Conservation (phyloP, 2,113 vertebrate species). For the Eulemur rufifrons region DNA sequence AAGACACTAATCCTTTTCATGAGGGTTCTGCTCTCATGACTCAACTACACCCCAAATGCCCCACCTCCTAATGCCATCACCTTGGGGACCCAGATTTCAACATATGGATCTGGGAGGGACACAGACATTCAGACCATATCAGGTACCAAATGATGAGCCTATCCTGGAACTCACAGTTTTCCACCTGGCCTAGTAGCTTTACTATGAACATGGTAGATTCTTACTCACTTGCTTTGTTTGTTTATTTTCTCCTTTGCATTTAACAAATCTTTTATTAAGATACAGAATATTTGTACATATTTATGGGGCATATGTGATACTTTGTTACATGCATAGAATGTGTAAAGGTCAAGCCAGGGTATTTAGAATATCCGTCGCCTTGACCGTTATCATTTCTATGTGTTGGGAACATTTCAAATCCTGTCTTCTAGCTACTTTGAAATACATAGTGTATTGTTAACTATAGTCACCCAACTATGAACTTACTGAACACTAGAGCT, state of each 20-base stretch:
- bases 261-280: background rate
- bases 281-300: background rate
- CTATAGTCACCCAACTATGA: too few species aligned
- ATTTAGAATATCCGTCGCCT: too few species aligned
- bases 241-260: background rate
- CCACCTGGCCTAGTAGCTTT: background rate
- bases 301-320: background rate
- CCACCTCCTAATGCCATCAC: background rate
- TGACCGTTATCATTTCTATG: too few species aligned
- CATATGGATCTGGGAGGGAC: too few species aligned
- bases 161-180: background rate
- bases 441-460: too few species aligned
- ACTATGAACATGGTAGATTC: background rate
- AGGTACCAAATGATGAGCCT: background rate
- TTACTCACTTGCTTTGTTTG: background rate
- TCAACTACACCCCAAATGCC: too few species aligned
- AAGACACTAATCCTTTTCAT: background rate
- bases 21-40: background rate
- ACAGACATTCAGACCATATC: background rate
- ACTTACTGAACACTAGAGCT: too few species aligned
- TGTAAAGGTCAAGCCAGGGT: too few species aligned
- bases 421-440: too few species aligned
- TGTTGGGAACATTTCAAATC: too few species aligned
- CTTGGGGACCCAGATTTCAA: background rate
- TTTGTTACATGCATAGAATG: too few species aligned